Conservation (phyloP, 1,140 invertebrate species). For the Ctenoplectra terminalis region DNA sequence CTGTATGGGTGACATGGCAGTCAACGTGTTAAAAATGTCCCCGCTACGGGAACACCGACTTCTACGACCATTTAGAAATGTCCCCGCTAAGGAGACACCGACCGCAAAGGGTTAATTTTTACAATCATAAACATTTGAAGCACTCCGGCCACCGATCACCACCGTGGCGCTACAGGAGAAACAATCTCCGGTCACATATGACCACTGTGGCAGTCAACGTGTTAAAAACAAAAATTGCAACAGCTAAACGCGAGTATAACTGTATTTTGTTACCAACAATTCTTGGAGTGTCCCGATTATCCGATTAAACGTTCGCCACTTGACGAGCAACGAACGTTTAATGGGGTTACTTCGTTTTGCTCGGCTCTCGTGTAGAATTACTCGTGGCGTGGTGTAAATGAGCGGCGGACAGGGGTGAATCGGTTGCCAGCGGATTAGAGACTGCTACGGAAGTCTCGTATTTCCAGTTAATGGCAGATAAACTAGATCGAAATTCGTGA, state of each 20-base stretch:
- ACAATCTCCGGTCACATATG: too few species aligned
- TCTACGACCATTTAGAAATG: too few species aligned
- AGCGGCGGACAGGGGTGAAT: conserved; percentile 42
- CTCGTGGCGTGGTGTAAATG: conserved; percentile 41
- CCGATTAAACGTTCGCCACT: conserved; percentile 38
- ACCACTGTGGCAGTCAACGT: too few species aligned
- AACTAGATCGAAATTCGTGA: not conserved
- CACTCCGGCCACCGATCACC: too few species aligned
- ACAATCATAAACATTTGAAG: too few species aligned
- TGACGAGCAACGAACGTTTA: conserved; percentile 36
- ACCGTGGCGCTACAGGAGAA: too few species aligned
- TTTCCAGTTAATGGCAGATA: conserved; percentile 13
- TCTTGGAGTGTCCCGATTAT: not conserved
- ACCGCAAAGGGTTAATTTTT: too few species aligned
- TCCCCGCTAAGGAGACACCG: too few species aligned
- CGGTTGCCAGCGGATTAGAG: conserved; percentile 28
- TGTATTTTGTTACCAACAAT: not conserved
- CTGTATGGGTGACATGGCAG: too few species aligned
- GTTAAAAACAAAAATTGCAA: too few species aligned
- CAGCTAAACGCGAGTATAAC: not conserved
- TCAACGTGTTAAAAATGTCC: too few species aligned
- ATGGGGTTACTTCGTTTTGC: conserved; percentile 39
- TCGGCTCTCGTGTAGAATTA: conserved; percentile 42
- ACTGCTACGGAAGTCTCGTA: conserved; percentile 25
- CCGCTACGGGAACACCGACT: too few species aligned